These are phyloP conservation scores for Phengaris arion DNA, from an alignment of 2,888 invertebrate genomes.

Conservation along the genomic window DNA sequence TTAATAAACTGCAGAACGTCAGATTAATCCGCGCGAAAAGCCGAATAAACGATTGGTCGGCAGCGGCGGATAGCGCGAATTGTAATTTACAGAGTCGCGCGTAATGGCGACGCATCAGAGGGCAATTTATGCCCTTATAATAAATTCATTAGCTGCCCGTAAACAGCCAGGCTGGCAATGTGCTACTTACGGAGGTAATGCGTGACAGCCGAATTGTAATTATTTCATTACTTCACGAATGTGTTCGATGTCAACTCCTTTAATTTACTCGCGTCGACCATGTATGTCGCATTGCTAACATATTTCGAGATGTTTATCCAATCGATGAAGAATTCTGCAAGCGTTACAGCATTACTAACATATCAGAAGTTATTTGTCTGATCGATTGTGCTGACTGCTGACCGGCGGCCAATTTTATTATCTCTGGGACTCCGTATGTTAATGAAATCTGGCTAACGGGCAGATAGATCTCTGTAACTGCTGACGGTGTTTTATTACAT, in stretches of 20 bases:
- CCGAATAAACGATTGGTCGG: constrained; percentile 65
- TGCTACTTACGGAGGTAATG: not conserved
- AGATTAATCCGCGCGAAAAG: constrained; percentile 52
- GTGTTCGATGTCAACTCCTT: not conserved
- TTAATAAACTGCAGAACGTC: constrained; percentile 46
- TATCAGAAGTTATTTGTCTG: not conserved
- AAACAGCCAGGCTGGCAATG: constrained; percentile 9
- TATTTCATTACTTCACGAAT: not conserved
- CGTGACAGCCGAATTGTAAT: constrained; percentile 22
- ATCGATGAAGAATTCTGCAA: not conserved
- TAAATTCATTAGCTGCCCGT: constrained; percentile 70
- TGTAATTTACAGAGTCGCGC: constrained; percentile 71
- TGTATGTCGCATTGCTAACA: not conserved
- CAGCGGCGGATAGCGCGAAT: constrained; percentile 61
- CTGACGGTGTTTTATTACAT: constrained; percentile 35
- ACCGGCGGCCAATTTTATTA: not conserved
- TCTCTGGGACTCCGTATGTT: constrained; percentile 4
- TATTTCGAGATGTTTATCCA: not conserved
- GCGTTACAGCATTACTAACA: not conserved
- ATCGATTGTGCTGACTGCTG: not conserved
- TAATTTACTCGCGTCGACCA: not conserved
- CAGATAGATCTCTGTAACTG: constrained; percentile 20
- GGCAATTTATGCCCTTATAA: constrained; percentile 77
- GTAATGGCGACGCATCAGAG: constrained; percentile 75
- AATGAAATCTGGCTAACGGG: constrained; percentile 20